Evolutionary conservation across 1,140 invertebrate genomes (phyloP).

Genomic region (Drosophila funebris): DNA sequence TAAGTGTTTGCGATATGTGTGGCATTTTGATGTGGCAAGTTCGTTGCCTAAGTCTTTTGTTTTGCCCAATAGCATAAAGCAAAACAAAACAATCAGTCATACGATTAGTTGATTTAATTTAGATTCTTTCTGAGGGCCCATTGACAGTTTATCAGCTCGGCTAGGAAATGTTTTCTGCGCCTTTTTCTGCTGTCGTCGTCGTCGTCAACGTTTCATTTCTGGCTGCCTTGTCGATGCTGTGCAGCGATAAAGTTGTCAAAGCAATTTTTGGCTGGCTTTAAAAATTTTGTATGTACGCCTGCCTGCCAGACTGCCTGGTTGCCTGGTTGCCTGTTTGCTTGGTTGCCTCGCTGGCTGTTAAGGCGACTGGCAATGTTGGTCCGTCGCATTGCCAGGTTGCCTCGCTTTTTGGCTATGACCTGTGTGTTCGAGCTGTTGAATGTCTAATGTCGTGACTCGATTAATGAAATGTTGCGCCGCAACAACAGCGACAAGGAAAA

Average conservation of each 20-base stretch:
- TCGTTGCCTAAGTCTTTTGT: constrained; percentile 74
- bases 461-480: constrained; percentile 74
- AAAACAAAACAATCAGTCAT: constrained; percentile 58
- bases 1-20: constrained; percentile 48
- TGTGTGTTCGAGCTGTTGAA: constrained; percentile 59
- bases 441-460: constrained; percentile 81
- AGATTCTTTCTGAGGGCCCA: constrained; percentile 64
- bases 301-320: too few species aligned
- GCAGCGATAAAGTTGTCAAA: constrained; percentile 79
- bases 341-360: background rate
- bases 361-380: constrained; percentile 9
- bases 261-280: constrained; percentile 75
- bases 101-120: constrained; percentile 79
- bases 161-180: constrained; percentile 61
- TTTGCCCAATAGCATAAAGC: constrained; percentile 19
- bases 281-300: constrained; percentile 67
- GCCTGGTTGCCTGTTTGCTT: background rate
- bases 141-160: constrained; percentile 70
- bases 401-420: constrained; percentile 37
- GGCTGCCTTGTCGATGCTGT: constrained; percentile 68
- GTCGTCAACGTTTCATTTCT: constrained; percentile 48
- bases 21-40: constrained; percentile 58
- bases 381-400: background rate
- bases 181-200: constrained; percentile 41
- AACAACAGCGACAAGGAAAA: constrained; percentile 53